Conservation (phyloP, 92 coral and sea anemone species). For the Umimayanthus kanabou region DNA sequence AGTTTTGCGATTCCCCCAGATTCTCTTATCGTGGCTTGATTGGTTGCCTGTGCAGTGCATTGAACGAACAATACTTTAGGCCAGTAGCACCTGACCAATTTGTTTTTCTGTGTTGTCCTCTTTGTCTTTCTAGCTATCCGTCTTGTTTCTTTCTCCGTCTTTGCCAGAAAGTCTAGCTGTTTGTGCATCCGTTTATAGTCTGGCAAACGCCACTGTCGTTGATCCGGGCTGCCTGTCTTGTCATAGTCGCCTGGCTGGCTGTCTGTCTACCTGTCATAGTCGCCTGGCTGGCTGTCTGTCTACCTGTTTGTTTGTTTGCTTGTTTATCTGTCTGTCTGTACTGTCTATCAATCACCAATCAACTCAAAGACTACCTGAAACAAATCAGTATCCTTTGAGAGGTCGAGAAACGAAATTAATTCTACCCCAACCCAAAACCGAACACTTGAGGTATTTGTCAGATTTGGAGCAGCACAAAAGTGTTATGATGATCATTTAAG, state of each 20-base stretch:
- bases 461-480: too few species aligned
- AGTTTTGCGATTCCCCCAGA: slow-evolving; percentile 13
- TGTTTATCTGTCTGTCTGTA: not conserved
- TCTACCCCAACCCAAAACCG: too few species aligned
- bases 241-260: not conserved
- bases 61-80: not conserved
- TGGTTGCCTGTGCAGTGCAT: slow-evolving; percentile 7
- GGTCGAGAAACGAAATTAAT: too few species aligned
- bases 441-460: too few species aligned
- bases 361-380: too few species aligned
- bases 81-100: not conserved
- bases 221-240: not conserved
- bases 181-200: not conserved
- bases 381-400: too few species aligned
- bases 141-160: not conserved
- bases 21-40: slow-evolving; percentile 5
- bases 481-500: too few species aligned
- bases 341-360: too few species aligned
- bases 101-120: not conserved
- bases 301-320: not conserved
- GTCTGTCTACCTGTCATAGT: not conserved
- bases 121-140: not conserved
- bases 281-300: not conserved
- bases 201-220: not conserved
- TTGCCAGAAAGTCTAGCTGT: not conserved